A percentile compares a stretch with the other conserved stretches of the same genome.
Evolutionary conservation across 2,113 vertebrate genomes (phyloP).

Genomic region (Rattus rattus): DNA sequence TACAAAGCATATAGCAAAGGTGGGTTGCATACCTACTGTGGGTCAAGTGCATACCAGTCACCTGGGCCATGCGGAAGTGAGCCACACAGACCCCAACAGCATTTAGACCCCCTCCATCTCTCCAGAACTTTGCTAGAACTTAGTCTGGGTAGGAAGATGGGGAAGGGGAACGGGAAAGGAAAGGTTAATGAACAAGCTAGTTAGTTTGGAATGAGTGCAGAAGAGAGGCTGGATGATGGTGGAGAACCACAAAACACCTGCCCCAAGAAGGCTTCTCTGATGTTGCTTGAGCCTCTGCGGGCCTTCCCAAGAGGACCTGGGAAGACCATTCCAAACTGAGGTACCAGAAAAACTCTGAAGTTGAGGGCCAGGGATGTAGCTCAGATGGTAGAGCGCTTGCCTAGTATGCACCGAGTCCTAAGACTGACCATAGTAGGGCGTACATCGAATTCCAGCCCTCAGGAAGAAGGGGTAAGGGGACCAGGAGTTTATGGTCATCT

Average conservation of each 20-base stretch:
- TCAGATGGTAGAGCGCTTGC: neutral
- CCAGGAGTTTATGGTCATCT: neutral
- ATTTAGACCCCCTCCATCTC: neutral
- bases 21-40: neutral
- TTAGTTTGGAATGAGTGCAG: neutral
- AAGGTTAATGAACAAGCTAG: neutral
- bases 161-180: no score
- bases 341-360: neutral
- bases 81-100: neutral
- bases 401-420: neutral
- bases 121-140: neutral
- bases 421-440: neutral
- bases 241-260: neutral
- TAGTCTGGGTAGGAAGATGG: neutral
- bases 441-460: neutral
- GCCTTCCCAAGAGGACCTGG: neutral
- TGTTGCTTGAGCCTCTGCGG: neutral
- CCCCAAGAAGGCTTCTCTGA: neutral
- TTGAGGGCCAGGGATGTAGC: neutral
- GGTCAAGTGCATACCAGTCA: neutral
- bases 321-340: neutral
- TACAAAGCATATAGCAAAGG: neutral
- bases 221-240: neutral
- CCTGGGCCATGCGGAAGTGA: neutral
- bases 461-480: neutral